These are phyloP conservation scores for Rhadina sibilatrix DNA, from an alignment of 2,113 vertebrate genomes.

Conservation along the genomic window DNA sequence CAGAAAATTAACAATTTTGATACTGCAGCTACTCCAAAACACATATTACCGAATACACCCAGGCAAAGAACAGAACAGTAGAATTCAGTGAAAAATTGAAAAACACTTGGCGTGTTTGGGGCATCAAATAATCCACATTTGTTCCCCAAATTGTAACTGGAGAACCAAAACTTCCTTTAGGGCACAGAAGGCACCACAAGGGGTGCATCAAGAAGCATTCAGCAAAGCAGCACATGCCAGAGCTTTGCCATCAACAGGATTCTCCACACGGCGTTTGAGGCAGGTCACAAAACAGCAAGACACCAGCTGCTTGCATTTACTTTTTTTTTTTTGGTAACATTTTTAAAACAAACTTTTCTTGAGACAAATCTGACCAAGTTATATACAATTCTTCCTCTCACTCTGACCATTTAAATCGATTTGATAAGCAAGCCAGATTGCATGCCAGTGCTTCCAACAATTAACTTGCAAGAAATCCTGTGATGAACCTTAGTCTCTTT, in stretches of 20 bases:
- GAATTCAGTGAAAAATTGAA: not conserved
- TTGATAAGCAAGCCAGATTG: constrained; percentile 8
- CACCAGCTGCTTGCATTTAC: not conserved
- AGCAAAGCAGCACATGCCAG: not conserved
- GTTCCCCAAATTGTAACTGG: not conserved
- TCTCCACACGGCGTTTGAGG: not conserved
- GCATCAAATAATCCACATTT: not conserved
- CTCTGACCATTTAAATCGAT: not conserved
- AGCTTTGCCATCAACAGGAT: not conserved
- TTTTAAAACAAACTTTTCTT: not conserved
- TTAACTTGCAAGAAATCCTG: constrained; percentile 11
- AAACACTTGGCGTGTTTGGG: not conserved
- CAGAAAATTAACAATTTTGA: constrained; percentile 20
- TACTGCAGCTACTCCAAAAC: not conserved
- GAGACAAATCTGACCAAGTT: not conserved
- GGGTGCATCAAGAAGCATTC: not conserved
- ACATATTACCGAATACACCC: not conserved
- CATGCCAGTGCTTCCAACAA: not conserved
- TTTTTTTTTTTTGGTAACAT: not conserved
- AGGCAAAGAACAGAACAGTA: not conserved
- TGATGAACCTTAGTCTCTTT: constrained; percentile 9
- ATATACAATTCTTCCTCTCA: not conserved
- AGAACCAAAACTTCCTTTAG: not conserved
- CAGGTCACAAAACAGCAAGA: not conserved
- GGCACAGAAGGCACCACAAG: not conserved